These are phyloP conservation scores for Excalfactoria chinensis DNA, from an alignment of 2,113 vertebrate genomes.

Conservation along the genomic window DNA sequence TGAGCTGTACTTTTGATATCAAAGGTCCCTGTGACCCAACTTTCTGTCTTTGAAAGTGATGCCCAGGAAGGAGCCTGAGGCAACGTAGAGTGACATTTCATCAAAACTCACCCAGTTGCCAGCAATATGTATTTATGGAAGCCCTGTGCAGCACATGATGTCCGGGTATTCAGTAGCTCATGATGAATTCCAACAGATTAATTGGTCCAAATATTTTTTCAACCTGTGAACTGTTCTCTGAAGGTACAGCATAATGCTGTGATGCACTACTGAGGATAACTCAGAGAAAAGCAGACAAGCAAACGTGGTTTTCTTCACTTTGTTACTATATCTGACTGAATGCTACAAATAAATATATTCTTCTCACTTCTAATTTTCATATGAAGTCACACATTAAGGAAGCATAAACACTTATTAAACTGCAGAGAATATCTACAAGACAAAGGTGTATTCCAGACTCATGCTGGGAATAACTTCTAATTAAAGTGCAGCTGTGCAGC, in stretches of 20 bases:
- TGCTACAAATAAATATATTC: neutral
- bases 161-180: neutral
- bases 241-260: neutral
- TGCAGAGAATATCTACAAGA: neutral
- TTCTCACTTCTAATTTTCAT: neutral
- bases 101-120: neutral
- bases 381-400: neutral
- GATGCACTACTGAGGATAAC: neutral
- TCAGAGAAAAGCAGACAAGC: neutral
- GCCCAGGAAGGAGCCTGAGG: neutral
- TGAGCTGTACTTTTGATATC: neutral
- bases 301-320: neutral
- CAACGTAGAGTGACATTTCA: neutral
- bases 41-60: constrained; percentile 8
- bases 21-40: neutral
- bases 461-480: neutral
- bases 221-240: neutral
- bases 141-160: neutral
- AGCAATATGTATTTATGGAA: neutral
- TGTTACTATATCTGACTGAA: neutral
- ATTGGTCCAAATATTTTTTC: neutral
- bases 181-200: neutral
- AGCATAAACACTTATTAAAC: neutral
- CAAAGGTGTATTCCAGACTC: neutral
- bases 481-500: neutral